These are phyloP conservation scores for Neomonachus schauinslandi DNA, from an alignment of 2,113 vertebrate genomes.

Conservation along the genomic window DNA sequence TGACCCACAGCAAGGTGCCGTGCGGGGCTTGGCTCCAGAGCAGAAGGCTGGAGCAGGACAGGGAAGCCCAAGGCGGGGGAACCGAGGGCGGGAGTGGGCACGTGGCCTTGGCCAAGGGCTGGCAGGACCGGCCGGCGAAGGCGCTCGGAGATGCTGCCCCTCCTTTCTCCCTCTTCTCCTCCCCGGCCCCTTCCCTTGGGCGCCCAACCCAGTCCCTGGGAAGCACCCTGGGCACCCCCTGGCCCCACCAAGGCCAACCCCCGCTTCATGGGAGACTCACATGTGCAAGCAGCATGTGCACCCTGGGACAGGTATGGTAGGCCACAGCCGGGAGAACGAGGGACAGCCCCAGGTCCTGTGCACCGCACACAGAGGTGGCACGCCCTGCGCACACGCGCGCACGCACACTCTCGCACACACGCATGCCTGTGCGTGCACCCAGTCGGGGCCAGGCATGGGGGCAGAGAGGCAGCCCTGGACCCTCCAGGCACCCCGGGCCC, in stretches of 20 bases:
- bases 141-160: background rate
- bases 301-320: accelerated
- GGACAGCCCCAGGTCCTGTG: background rate
- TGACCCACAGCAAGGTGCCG: background rate
- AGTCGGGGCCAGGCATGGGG: background rate
- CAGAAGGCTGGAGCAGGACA: background rate
- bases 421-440: background rate
- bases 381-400: accelerated
- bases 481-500: background rate
- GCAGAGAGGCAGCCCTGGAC: accelerated
- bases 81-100: background rate
- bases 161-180: background rate
- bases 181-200: accelerated
- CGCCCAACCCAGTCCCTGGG: background rate
- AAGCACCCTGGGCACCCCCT: background rate
- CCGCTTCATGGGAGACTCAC: background rate
- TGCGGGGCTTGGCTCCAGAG: background rate
- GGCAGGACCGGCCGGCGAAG: background rate
- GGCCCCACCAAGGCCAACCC: background rate
- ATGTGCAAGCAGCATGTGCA: accelerated
- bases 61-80: background rate
- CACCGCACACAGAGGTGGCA: background rate
- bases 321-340: too few species aligned
- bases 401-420: accelerated
- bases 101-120: background rate